Percentiles rank a stretch among this genome's conserved stretches.
Conservation (phyloP, 1,140 invertebrate genomes). For the Drosophila teissieri region DNA sequence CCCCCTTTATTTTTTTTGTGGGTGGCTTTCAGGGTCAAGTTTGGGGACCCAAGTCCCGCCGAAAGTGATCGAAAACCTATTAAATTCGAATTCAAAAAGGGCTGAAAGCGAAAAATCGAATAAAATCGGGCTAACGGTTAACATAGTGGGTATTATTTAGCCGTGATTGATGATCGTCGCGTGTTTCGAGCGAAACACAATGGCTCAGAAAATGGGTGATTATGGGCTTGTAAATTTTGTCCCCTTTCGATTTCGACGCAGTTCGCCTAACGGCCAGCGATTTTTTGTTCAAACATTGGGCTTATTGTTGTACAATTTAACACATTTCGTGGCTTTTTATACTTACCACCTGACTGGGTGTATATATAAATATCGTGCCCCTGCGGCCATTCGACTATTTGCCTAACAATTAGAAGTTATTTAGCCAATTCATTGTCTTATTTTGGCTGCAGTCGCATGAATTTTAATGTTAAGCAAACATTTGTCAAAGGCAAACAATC, state of each 20-base stretch:
- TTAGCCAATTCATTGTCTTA: conserved; percentile 71
- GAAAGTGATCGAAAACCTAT: conserved; percentile 19
- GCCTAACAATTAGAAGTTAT: conserved; percentile 80
- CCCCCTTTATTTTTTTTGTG: conserved; percentile 17
- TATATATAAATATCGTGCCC: background rate
- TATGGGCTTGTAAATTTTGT: conserved; percentile 68
- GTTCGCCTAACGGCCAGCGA: conserved; percentile 38
- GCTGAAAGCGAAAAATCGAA: conserved; percentile 11
- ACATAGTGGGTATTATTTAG: conserved; percentile 38
- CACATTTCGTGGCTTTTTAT: conserved; percentile 58
- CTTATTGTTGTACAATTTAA: conserved; percentile 71
- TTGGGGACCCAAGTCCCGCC: conserved; percentile 38
- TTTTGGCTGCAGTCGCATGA: conserved; percentile 69
- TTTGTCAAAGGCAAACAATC: conserved; percentile 54
- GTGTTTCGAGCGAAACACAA: conserved; percentile 44
- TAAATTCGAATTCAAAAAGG: conserved; percentile 21
- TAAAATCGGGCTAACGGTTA: conserved; percentile 35
- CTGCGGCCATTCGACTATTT: conserved; percentile 58
- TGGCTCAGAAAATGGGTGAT: conserved; percentile 21
- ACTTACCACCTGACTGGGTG: conserved; percentile 33
- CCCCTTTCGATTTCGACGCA: conserved; percentile 73
- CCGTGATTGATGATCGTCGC: conserved; percentile 74
- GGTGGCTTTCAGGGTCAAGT: conserved; percentile 77
- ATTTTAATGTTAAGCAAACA: conserved; percentile 78
- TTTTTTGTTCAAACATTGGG: conserved; percentile 51